Conservation (phyloP, 2,113 vertebrate species). For the Himantopus leucocephalus region DNA sequence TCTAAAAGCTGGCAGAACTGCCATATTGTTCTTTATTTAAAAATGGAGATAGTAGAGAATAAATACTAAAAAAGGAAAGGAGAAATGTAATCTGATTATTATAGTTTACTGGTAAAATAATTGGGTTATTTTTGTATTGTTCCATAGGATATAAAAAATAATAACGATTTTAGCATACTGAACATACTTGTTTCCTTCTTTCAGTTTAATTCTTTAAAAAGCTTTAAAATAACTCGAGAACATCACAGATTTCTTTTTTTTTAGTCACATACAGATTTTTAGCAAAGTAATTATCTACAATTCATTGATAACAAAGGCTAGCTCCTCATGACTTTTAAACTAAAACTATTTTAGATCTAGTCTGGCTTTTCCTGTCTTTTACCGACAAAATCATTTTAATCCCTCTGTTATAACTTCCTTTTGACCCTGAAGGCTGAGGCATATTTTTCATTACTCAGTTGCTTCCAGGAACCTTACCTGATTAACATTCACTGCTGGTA, state of each 20-base stretch:
- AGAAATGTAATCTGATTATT: background rate
- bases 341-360: background rate
- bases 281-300: background rate
- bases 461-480: background rate
- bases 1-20: background rate
- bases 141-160: background rate
- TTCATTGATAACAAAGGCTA: background rate
- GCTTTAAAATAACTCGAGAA: background rate
- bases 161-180: background rate
- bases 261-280: background rate
- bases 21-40: background rate
- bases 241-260: background rate
- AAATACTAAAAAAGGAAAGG: background rate
- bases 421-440: background rate
- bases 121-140: background rate
- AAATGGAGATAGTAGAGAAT: background rate
- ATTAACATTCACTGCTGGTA: slow-evolving; percentile 17
- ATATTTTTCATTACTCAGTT: slow-evolving; percentile 25
- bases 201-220: background rate
- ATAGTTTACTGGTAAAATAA: background rate
- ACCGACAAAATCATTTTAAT: slow-evolving; percentile 28
- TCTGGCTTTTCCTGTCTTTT: background rate
- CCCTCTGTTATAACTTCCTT: background rate
- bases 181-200: background rate
- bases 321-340: background rate